phyloP scores from a whole-genome alignment of 2,888 invertebrate genomes.

The Noctua janthina region DNA sequence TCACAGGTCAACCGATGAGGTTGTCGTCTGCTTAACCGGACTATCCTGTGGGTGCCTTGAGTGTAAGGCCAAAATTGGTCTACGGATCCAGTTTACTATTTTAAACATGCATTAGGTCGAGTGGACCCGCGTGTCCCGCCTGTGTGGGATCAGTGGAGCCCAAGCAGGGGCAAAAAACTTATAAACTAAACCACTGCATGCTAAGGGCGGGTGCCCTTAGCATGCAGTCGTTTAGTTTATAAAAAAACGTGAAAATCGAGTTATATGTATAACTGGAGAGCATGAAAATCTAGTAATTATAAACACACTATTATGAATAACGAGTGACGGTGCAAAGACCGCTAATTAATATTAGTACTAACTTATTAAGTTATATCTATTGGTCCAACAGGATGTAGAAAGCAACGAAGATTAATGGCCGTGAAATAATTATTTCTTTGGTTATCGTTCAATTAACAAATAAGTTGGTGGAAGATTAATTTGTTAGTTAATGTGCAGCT shows the following conservation, averaged over 20 bases:
- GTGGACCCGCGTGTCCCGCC: no score
- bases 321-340: slow-evolving; percentile 59
- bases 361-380: slow-evolving; percentile 56
- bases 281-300: slow-evolving; percentile 44
- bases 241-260: slow-evolving; percentile 42
- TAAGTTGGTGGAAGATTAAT: slow-evolving; percentile 26
- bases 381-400: slow-evolving; percentile 67
- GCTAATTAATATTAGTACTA: slow-evolving; percentile 63
- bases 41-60: no score
- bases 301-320: slow-evolving; percentile 57
- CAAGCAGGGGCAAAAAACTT: no score
- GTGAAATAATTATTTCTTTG: slow-evolving; percentile 50
- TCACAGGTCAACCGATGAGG: no score
- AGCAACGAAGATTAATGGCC: slow-evolving; percentile 56
- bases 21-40: no score
- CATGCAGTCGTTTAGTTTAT: no score
- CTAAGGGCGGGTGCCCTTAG: no score
- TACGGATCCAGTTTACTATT: no score
- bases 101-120: no score
- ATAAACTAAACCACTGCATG: no score
- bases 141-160: no score
- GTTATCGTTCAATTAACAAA: slow-evolving; percentile 47
- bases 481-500: slow-evolving; percentile 19
- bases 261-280: not conserved
- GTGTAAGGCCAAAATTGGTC: no score